Percentiles rank a stretch among this genome's conserved stretches.
Evolutionary conservation across 2,797 vertebrate species (phyloP).

Genomic region (Hoplostethus mediterraneus): DNA sequence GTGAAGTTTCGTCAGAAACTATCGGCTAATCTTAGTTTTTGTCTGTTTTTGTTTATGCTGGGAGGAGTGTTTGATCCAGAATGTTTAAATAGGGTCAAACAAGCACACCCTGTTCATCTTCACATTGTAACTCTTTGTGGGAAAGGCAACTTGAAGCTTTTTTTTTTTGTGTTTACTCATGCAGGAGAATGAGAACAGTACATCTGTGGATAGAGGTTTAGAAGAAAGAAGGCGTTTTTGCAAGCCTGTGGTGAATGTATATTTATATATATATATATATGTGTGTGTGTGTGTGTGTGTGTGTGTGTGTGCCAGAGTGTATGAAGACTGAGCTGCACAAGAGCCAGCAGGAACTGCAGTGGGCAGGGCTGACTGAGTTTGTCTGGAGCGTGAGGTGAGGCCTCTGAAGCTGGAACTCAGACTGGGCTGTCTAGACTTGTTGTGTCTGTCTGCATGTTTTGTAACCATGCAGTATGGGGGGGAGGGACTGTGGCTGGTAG

Average conservation of each 20-base stretch:
- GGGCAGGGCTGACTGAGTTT: slow-evolving; percentile 61
- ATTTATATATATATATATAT: not conserved
- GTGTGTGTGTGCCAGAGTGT: slow-evolving; percentile 43
- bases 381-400: slow-evolving; percentile 76
- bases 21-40: slow-evolving; percentile 40
- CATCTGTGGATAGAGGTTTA: not conserved
- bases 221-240: not conserved
- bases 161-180: slow-evolving; percentile 15
- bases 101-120: slow-evolving; percentile 37
- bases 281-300: slow-evolving; percentile 31
- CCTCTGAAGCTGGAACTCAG: slow-evolving; percentile 75
- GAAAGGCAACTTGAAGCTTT: not conserved
- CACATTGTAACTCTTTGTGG: slow-evolving; percentile 20
- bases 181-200: slow-evolving; percentile 12
- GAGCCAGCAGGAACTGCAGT: slow-evolving; percentile 48
- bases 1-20: slow-evolving; percentile 24
- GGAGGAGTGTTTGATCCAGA: slow-evolving; percentile 44
- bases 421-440: slow-evolving; percentile 81
- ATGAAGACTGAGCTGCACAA: slow-evolving; percentile 30
- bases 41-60: slow-evolving; percentile 50
- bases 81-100: slow-evolving; percentile 55
- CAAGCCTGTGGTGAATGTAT: not conserved
- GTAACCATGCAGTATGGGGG: slow-evolving; percentile 67
- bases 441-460: slow-evolving; percentile 79
- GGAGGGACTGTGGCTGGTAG: slow-evolving; percentile 48